Percentiles rank a stretch among this genome's conserved stretches.
These are phyloP conservation scores for Liopterus haemorrhoidalis DNA, from an alignment of 2,888 invertebrate species.

Conservation along the genomic window DNA sequence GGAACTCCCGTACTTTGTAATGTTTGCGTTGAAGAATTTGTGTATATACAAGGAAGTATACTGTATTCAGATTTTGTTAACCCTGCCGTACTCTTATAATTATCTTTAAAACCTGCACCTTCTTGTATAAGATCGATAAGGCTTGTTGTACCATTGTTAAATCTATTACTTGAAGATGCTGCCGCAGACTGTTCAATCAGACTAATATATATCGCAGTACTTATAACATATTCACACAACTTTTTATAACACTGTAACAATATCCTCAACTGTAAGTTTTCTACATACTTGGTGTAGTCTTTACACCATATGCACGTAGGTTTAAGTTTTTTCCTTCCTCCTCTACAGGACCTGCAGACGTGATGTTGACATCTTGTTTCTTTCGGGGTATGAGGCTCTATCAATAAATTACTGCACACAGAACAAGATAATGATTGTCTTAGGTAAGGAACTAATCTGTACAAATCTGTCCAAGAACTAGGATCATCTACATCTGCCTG, in stretches of 20 bases:
- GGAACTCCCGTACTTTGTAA: constrained; percentile 32
- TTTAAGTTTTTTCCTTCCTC: constrained; percentile 77
- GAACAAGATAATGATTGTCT: constrained; percentile 84
- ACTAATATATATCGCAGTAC: constrained; percentile 63
- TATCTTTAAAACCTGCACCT: constrained; percentile 71
- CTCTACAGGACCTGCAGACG: constrained; percentile 78
- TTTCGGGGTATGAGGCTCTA: constrained; percentile 74
- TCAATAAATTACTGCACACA: constrained; percentile 77
- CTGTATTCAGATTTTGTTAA: constrained; percentile 69
- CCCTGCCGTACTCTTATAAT: constrained; percentile 66
- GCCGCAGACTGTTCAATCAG: constrained; percentile 52
- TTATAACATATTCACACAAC: constrained; percentile 76
- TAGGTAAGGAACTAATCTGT: constrained; percentile 75
- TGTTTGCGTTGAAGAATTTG: constrained; percentile 57
- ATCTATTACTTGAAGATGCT: constrained; percentile 50
- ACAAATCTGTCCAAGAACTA: constrained; percentile 73
- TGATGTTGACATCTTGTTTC: constrained; percentile 80
- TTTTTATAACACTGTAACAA: constrained; percentile 84
- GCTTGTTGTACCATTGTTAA: constrained; percentile 51
- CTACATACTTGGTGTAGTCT: constrained; percentile 73
- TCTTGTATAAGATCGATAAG: constrained; percentile 72
- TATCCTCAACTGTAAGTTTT: constrained; percentile 74
- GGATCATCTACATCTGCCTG: constrained; percentile 66
- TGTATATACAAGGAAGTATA: constrained; percentile 67
- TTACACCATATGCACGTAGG: constrained; percentile 82